Percentiles rank a stretch among this genome's conserved stretches.
Conservation (phyloP, 2,888 invertebrate genomes). For the Lepidocyrtinus sp. region DNA sequence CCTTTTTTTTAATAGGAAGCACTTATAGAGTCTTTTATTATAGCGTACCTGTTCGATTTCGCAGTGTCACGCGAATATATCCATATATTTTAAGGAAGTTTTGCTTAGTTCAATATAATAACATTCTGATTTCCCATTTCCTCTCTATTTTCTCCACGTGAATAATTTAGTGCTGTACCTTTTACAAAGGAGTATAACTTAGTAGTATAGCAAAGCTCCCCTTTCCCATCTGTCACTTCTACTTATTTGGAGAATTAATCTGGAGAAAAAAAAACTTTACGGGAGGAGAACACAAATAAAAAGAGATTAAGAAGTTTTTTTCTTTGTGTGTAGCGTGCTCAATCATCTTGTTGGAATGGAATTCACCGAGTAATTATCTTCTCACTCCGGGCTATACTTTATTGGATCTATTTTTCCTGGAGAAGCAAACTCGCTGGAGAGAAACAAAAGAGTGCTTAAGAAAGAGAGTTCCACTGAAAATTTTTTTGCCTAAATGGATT, state of each 20-base stretch:
- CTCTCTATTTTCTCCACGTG: background rate
- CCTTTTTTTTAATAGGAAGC: background rate
- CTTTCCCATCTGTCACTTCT: slow-evolving; percentile 3
- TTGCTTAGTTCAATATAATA: too few species aligned
- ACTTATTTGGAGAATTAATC: slow-evolving; percentile 15
- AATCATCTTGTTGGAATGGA: slow-evolving; percentile 5
- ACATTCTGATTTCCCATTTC: background rate
- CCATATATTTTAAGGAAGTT: too few species aligned
- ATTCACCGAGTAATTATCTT: background rate
- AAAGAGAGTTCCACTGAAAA: background rate
- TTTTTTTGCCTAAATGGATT: slow-evolving; percentile 6
- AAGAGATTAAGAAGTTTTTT: slow-evolving; percentile 3
- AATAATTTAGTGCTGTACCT: slow-evolving; percentile 14
- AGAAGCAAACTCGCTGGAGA: too few species aligned
- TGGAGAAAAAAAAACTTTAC: slow-evolving; percentile 6
- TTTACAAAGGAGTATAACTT: background rate
- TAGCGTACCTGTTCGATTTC: slow-evolving; percentile 12
- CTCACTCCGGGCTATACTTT: background rate
- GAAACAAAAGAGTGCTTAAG: background rate
- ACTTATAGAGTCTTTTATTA: background rate
- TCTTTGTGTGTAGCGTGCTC: slow-evolving; percentile 12
- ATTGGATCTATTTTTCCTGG: slow-evolving; percentile 5
- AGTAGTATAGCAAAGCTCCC: background rate
- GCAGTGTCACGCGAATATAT: background rate
- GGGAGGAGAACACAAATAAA: background rate